These are phyloP conservation scores for Xiphydria camelus DNA, from an alignment of 2,888 invertebrate species.

Conservation along the genomic window DNA sequence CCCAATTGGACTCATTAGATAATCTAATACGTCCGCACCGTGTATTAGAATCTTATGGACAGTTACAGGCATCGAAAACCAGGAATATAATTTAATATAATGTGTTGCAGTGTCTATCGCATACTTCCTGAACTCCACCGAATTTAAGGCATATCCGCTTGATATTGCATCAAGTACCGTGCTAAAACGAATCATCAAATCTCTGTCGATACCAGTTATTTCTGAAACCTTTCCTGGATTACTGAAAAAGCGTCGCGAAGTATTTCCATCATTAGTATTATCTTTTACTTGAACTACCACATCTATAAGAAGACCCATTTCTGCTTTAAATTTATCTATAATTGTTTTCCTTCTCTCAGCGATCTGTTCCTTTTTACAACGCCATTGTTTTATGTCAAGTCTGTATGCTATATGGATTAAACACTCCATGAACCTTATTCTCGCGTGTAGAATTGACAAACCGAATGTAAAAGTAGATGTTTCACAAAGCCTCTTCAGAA, in stretches of 20 bases:
- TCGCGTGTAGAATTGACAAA: no score
- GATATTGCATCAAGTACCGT: not conserved
- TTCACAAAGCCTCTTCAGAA: not conserved
- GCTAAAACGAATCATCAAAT: not conserved
- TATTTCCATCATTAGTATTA: constrained; percentile 4
- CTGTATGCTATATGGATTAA: constrained; percentile 3
- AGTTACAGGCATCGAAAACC: no score
- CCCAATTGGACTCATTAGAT: no score
- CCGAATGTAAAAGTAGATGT: not conserved
- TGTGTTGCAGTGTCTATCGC: not conserved
- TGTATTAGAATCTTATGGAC: no score
- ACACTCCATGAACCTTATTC: constrained; percentile 4
- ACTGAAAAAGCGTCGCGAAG: constrained; percentile 1
- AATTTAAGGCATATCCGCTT: not conserved
- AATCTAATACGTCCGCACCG: no score
- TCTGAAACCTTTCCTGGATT: not conserved
- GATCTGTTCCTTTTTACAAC: not conserved
- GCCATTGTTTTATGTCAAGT: no score
- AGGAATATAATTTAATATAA: no score
- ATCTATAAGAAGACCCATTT: constrained; percentile 1
- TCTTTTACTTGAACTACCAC: not conserved
- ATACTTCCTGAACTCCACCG: not conserved
- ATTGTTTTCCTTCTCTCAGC: not conserved
- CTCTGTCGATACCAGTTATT: constrained; percentile 1
- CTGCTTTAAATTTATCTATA: constrained; percentile 1